Base-by-base conservation (phyloP, 2,797 vertebrate species). In the Darevskia mixta region DNA sequence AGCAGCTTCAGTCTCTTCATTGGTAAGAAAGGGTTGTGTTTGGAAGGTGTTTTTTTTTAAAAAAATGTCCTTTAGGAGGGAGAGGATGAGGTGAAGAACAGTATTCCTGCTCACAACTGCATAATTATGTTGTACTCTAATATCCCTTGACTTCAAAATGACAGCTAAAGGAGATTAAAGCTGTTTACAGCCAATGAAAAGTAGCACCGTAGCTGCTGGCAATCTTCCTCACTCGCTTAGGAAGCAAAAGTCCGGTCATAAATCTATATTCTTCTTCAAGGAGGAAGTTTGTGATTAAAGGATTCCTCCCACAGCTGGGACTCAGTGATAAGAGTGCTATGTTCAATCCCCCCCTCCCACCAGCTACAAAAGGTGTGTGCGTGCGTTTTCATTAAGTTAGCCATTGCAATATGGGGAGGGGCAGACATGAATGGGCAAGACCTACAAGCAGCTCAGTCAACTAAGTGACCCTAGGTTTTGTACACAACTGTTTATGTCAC, bases 201-300 rank as follows among this genome's bases (percentile, higher is more conserved):
- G 91, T 84, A 92, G 89, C 81, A 89, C 90, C 85, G 90, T 90
- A 83, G 94, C 94, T 80, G 35, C 90, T 91, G 93, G 96, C 95
- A 93, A 84, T 94, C 90, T 95, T 93, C 94, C 94, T 94, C 93
- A 93, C 93, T 96, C 81, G 79, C 91, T 96, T 92, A 89, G 94
- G 93, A 96, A 92, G 95, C 93, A 90, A 41, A 92, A 93, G 93
- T 95, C 95, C 80, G 5, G 93, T 96, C 96, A 95, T 93, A 92
- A 95, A 95, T 96, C 94, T 95, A 84, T 93, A 95, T 96, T 94
- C 93, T 95, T 96, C 95, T 97, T 96, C 95, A 96, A 97, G 94
- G 92, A 97, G 93, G 94, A 95, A 91, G 87, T 92, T 92, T 92
- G 87, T 95, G 96, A 96, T 96, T 95, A 96, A 96, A 96, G 96